Conservation (phyloP, 1,140 invertebrate genomes). For the Pinna nobilis region DNA sequence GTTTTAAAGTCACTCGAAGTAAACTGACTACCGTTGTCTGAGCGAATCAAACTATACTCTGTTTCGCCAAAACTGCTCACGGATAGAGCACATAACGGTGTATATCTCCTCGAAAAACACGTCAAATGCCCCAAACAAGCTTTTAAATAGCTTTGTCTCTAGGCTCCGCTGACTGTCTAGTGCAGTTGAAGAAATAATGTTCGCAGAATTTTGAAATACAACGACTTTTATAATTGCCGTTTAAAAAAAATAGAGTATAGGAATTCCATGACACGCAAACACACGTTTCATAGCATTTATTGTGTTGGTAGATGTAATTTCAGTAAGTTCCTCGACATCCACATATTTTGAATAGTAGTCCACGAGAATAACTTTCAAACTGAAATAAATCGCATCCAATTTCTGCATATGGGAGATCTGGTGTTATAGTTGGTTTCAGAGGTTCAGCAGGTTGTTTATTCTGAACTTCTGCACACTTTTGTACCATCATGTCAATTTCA, state of each 20-base stretch:
- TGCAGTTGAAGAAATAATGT: too few relatives aligned
- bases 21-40: too few relatives aligned
- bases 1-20: constrained; percentile 75
- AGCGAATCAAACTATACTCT: constrained; percentile 65
- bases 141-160: too few relatives aligned
- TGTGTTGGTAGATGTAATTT: not conserved
- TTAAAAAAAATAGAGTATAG: too few relatives aligned
- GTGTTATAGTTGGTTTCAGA: constrained; percentile 8
- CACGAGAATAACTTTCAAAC: constrained; percentile 39
- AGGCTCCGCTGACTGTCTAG: too few relatives aligned
- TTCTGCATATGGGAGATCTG: constrained; percentile 20
- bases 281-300: constrained; percentile 17
- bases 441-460: constrained; percentile 32
- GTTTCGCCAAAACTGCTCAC: too few relatives aligned
- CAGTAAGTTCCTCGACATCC: constrained; percentile 8
- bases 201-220: too few relatives aligned
- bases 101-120: too few relatives aligned
- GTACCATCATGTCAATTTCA: constrained; percentile 73
- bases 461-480: constrained; percentile 56
- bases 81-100: too few relatives aligned
- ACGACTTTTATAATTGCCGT: too few relatives aligned
- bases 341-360: constrained; percentile 48
- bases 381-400: constrained; percentile 44
- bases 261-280: constrained; percentile 37
- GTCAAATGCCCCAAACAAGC: too few relatives aligned